Conservation (phyloP, 2,888 invertebrate genomes). For the Anoplius nigerrimus region DNA sequence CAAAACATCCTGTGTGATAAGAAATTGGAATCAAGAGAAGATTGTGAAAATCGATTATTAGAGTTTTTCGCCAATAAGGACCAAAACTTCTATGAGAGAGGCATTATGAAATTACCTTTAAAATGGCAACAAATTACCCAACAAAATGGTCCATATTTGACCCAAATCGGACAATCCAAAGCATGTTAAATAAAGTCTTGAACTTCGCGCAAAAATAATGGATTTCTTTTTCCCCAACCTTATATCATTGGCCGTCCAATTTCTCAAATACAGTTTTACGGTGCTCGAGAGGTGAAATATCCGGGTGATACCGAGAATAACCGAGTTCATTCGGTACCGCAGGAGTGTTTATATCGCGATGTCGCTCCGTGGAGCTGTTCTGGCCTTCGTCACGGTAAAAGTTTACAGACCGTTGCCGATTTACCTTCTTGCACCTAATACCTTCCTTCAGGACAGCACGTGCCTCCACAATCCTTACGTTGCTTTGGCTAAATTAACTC, state of each 20-base stretch:
- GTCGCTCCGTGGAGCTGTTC: constrained; percentile 56
- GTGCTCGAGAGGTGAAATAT: not conserved
- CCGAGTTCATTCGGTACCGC: constrained; percentile 46
- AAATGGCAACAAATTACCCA: no score
- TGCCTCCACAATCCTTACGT: constrained; percentile 8
- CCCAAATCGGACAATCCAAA: no score
- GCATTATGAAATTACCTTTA: no score
- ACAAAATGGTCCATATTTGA: no score
- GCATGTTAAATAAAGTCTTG: no score
- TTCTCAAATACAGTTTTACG: no score
- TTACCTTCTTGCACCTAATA: constrained; percentile 48
- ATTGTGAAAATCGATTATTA: no score
- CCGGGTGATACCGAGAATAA: constrained; percentile 55
- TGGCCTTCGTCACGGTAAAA: constrained; percentile 62
- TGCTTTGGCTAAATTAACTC: not conserved
- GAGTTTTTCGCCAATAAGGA: no score
- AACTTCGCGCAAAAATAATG: no score
- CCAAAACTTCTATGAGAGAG: no score
- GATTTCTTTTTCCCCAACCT: not conserved
- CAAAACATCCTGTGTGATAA: no score
- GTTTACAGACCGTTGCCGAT: constrained; percentile 53
- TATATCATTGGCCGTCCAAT: not conserved
- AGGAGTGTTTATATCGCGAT: constrained; percentile 59
- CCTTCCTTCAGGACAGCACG: constrained; percentile 33
- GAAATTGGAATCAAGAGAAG: no score